A percentile compares a stretch with the other conserved stretches of the same genome.
Conservation (phyloP, 1,140 invertebrate species). For the Drosophila nigromelanica region DNA sequence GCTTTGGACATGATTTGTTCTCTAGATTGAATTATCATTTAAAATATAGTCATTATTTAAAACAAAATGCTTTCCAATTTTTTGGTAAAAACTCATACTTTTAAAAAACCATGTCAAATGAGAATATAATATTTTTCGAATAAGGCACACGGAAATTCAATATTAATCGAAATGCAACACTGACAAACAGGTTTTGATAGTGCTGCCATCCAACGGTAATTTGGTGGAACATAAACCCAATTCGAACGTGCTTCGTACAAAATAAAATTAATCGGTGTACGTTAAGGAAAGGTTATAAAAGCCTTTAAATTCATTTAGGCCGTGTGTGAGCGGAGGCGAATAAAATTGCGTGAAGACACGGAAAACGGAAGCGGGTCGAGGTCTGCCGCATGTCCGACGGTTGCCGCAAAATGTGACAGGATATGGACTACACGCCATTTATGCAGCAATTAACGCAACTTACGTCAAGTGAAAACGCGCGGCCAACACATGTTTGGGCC, state of each 20-base stretch:
- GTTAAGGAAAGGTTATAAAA: conserved; percentile 63
- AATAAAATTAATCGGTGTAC: conserved; percentile 75
- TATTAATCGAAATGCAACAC: not conserved
- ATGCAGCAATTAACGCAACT: conserved; percentile 78
- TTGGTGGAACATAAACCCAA: conserved; percentile 12
- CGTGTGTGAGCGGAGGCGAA: not conserved
- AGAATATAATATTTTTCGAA: no score
- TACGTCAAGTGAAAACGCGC: conserved; percentile 35
- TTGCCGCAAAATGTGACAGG: conserved; percentile 67
- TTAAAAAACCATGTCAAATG: no score
- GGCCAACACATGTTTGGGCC: conserved; percentile 12
- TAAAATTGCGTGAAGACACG: not conserved
- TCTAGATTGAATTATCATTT: no score
- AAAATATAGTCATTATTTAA: no score
- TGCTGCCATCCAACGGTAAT: conserved; percentile 14
- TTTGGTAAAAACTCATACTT: no score
- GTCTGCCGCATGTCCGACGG: conserved; percentile 47
- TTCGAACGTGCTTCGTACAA: conserved; percentile 43
- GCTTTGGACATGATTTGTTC: no score
- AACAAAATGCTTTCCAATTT: no score
- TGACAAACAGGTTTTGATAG: not conserved
- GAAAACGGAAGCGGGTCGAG: not conserved
- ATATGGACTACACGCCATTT: conserved; percentile 78
- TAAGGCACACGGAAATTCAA: not conserved
- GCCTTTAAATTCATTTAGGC: conserved; percentile 73